Evolutionary conservation across 2,113 vertebrate species (phyloP).

Genomic region (Daubentonia madagascariensis): DNA sequence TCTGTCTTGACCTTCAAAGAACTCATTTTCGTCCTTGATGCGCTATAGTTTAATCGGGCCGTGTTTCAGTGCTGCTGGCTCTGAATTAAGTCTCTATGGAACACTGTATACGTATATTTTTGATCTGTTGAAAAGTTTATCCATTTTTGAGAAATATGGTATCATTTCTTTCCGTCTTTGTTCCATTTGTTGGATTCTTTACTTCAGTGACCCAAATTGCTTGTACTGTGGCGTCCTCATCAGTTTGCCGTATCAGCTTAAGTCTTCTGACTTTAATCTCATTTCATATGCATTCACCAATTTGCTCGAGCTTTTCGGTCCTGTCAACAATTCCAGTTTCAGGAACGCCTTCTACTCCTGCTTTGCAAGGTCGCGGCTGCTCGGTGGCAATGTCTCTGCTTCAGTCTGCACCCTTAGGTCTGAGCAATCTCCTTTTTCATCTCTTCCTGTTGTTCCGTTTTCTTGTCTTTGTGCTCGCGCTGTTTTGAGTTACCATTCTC

Average conservation of each 20-base stretch:
- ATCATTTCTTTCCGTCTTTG: background rate
- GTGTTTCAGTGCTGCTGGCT: background rate
- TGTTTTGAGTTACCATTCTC: background rate
- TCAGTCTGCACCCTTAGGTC: background rate
- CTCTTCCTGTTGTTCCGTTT: fast-evolving
- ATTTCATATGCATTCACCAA: background rate
- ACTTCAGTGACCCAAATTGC: background rate
- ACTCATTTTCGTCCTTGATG: background rate
- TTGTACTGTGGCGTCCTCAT: background rate
- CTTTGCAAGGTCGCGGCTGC: fast-evolving
- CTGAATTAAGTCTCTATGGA: background rate
- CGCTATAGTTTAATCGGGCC: background rate
- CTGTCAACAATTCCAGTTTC: fast-evolving
- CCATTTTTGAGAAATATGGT: background rate
- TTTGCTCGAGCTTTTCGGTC: background rate
- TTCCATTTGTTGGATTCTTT: too few relatives aligned
- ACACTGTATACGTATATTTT: fast-evolving
- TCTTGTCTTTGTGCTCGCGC: background rate
- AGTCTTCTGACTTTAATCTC: background rate
- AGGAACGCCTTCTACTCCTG: background rate
- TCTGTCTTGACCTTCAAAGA: background rate
- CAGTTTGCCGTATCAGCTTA: fast-evolving
- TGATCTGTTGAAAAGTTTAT: background rate
- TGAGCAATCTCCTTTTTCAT: too few relatives aligned
- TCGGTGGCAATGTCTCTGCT: fast-evolving